Conservation (phyloP, 2,797 vertebrate genomes). For the Neopelma chrysocephalum region DNA sequence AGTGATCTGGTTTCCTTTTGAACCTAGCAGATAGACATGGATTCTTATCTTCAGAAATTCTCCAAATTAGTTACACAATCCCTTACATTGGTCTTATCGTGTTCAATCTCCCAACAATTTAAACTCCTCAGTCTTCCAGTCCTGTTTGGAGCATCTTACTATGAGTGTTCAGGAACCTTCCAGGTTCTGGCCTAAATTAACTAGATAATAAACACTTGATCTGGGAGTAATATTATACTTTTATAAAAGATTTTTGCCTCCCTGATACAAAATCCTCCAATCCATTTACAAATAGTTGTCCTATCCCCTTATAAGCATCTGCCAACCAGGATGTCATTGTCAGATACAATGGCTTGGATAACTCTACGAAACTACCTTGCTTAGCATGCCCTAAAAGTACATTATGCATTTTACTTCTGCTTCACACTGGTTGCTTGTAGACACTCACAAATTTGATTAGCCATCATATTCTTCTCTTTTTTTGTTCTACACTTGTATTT, state of each 20-base stretch:
- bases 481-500: not conserved
- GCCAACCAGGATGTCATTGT: not conserved
- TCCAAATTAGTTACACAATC: slow-evolving; percentile 40
- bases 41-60: slow-evolving; percentile 53
- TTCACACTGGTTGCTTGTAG: not conserved
- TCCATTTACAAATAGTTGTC: not conserved
- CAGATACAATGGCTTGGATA: not conserved
- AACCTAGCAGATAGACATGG: slow-evolving; percentile 16
- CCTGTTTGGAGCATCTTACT: not conserved
- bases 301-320: not conserved
- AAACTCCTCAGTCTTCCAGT: not conserved
- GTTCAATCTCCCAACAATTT: not conserved
- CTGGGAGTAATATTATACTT: not conserved
- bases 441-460: not conserved
- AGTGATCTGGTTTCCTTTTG: slow-evolving; percentile 42
- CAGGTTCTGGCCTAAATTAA: not conserved
- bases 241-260: not conserved
- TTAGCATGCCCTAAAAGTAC: not conserved
- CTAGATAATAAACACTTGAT: not conserved
- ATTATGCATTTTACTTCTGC: not conserved
- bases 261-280: not conserved
- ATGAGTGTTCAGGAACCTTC: not conserved
- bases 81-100: not conserved
- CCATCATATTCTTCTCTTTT: not conserved
- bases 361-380: not conserved